Conservation (phyloP, 2,113 vertebrate genomes). For the Poicephalus gulielmi region DNA sequence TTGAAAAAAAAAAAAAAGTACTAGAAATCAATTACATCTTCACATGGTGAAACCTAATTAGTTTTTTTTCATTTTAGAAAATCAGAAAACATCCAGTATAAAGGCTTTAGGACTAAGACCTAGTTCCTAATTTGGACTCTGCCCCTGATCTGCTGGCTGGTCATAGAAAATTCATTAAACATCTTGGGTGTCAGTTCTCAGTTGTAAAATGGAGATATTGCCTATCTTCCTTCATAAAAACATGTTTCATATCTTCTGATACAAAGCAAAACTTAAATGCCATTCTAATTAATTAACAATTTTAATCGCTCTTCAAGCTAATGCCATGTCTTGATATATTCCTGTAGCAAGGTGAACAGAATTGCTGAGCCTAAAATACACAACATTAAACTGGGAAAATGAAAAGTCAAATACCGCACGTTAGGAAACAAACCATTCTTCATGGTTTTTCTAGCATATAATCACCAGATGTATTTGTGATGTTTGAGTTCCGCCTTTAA, state of each 20-base stretch:
- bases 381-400: neutral
- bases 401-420: neutral
- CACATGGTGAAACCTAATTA: neutral
- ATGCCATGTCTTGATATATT: neutral
- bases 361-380: neutral
- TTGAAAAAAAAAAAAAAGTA: neutral
- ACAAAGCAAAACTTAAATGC: neutral
- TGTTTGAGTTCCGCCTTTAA: neutral
- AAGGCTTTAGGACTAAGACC: conserved; percentile 6
- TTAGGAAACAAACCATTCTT: neutral
- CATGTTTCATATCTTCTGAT: neutral
- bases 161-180: neutral
- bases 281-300: neutral
- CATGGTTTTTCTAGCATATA: fast-evolving
- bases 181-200: neutral
- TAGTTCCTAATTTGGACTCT: neutral
- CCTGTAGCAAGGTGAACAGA: neutral
- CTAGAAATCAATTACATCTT: conserved; percentile 1
- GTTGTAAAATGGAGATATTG: neutral
- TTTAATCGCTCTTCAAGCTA: neutral
- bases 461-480: neutral
- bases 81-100: neutral
- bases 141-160: neutral
- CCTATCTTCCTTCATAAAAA: neutral
- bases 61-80: neutral